Evolutionary conservation across 2,113 vertebrate species (phyloP), one percentile per base, ranked within the genome.

Genomic region (Ovibos moschatus): DNA sequence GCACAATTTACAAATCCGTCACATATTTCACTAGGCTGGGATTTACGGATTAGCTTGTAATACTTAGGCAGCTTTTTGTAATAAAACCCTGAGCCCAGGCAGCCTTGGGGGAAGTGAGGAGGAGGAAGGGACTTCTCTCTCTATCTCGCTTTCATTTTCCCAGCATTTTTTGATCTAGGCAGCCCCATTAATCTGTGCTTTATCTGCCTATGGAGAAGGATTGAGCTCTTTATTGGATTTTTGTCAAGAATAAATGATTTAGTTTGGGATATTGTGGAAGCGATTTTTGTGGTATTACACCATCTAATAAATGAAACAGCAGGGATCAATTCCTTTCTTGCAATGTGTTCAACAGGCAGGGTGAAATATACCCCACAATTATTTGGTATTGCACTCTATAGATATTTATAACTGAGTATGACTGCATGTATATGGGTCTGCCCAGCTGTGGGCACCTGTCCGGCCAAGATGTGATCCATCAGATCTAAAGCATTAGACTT

Each of bases 1-100:
- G 99, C 99, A 99, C 98, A 98, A 99, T 99, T 99, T 99, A 99
- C 99, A 99, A 99, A 99, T 99, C 99, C 99, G 98, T 99, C 99
- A 98, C 99, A 99, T 98, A 98, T 99, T 99, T 99, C 99, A 98
- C 98, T 95, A 98, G 99, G 98, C 98, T 96, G 96, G 99, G 99
- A 99, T 99, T 99, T 99, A 99, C 94, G 99, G 99, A 99, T 99
- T 99, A 99, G 99, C 98, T 98, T 98, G 93, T 98, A 99, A 99
- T 99, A 99, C 99, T 99, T 98, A 98, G 98, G 98, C 98, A 71
- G 99, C 98, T 99, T 99, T 99, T 99, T 99, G 99, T 98, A 99
- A 99, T 99, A 99, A 99, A 99, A 98, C 97, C 98, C 98, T 98
- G 98, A 98, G 98, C 98, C 92, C 93, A 96, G 94, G 98, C 98